Evolutionary conservation across 64 coral and sea anemone genomes (phyloP).

Genomic region (Montipora capricornis): DNA sequence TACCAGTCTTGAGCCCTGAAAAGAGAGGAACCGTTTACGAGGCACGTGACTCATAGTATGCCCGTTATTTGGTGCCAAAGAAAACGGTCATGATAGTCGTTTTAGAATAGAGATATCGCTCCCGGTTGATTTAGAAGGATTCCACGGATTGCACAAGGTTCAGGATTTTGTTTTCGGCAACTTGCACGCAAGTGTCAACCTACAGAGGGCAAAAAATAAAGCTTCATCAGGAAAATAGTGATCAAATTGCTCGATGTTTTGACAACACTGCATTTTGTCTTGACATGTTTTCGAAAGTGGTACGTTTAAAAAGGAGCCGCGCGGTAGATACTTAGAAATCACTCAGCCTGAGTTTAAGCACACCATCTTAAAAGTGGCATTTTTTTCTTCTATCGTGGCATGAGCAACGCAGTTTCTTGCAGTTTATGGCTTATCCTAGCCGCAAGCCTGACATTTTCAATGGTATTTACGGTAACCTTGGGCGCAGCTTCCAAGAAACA

Average conservation of each 20-base stretch:
- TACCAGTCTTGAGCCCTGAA: too few species aligned
- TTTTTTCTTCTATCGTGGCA: not conserved
- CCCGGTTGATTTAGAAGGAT: too few species aligned
- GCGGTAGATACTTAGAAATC: not conserved
- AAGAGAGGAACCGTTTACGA: too few species aligned
- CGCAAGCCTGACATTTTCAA: not conserved
- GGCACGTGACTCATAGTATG: too few species aligned
- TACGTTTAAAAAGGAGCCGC: not conserved
- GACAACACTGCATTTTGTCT: not conserved
- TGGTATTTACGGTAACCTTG: not conserved
- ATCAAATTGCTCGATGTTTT: conserved; percentile 26
- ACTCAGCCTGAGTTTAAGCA: not conserved
- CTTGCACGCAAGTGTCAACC: not conserved
- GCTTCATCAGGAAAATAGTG: not conserved
- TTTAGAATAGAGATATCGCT: too few species aligned
- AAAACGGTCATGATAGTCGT: too few species aligned
- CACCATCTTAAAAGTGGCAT: not conserved
- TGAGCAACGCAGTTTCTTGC: not conserved
- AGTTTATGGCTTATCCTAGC: not conserved
- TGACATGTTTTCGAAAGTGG: not conserved
- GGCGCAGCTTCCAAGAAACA: not conserved
- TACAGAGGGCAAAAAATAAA: not conserved
- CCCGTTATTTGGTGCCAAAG: too few species aligned
- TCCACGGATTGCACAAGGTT: not conserved
- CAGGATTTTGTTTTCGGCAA: not conserved